Evolutionary conservation across 1,140 invertebrate genomes (phyloP), one percentile per base, ranked within the genome.

Genomic region (Microplitis mediator): DNA sequence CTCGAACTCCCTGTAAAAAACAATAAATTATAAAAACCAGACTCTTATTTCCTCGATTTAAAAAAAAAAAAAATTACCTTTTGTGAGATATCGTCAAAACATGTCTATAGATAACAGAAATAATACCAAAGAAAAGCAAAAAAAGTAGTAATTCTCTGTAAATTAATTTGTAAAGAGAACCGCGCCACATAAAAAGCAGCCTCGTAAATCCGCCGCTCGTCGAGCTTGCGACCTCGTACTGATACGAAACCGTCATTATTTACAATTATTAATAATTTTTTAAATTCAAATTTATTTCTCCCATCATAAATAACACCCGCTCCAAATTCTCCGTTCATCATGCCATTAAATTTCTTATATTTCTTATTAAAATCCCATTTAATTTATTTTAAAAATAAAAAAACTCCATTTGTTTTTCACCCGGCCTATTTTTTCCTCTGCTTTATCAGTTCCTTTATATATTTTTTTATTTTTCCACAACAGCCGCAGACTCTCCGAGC

Each of bases 141-240:
- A 92, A 94, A 9, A 94, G 82, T 2, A 92, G 51, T 8, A 93
- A 85, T 82, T 94, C 93, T 60, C 90, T 87, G 82, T 92, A 94
- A 69, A 94, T 90, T 8, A 93, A 87, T 77, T 94, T 94, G 87
- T 93, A 94, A 4, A 94, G 87, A 73, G 91, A 93, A 35, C 93
- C 93, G 75, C 88, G 87, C 93, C 93, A 94, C 88, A 92, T 91
- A 83, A 92, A 91, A 5, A 94, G 84, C 4, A 94, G 87, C 62
- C 91, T 87, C 36, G 92, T 90, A 83, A 93, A 93, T 23, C 92
- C 92, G 64, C 91, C 91, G 62, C 91, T 90, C 50, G 90, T 91
- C 50, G 92, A 91, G 56, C 91, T 92, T 13, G 92, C 92, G 71
- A 94, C 92, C 77, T 93, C 91, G 75, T 91, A 91, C 77, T 93